A percentile compares a stretch with the other conserved stretches of the same genome.
phyloP scores from a whole-genome alignment of 2,113 vertebrate genomes.

The Gnathonemus echidnorhynchus region DNA sequence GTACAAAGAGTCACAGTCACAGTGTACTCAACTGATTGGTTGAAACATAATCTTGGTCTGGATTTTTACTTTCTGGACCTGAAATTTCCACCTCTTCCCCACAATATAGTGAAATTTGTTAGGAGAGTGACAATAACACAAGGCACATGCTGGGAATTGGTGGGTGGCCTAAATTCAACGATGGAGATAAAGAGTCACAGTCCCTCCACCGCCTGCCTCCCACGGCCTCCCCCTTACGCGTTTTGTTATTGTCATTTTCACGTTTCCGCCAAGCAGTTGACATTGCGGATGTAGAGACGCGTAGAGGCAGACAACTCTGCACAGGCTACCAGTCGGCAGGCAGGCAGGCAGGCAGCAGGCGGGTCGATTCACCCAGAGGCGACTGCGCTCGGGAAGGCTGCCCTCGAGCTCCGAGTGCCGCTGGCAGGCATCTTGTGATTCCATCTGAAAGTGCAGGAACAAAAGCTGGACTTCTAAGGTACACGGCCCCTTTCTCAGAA shows the following conservation, averaged over 20 bases:
- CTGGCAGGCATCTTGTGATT: neutral
- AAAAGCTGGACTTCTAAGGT: neutral
- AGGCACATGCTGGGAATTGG: neutral
- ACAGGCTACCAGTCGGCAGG: neutral
- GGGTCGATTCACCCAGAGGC: neutral
- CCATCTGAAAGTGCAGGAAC: neutral
- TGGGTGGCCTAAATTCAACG: neutral
- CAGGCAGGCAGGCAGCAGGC: slow-evolving; percentile 18
- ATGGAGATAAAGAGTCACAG: neutral
- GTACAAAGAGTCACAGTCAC: too few relatives aligned
- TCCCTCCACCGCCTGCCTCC: neutral
- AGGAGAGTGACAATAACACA: neutral
- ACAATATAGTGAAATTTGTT: neutral
- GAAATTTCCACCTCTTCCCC: too few relatives aligned
- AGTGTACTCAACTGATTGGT: too few relatives aligned
- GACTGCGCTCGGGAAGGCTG: too few relatives aligned
- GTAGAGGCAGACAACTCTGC: slow-evolving; percentile 24
- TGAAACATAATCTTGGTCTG: too few relatives aligned
- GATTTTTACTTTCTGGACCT: too few relatives aligned
- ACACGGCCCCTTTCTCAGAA: neutral
- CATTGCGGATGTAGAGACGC: slow-evolving; percentile 9
- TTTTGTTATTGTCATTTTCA: neutral
- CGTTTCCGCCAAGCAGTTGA: slow-evolving; percentile 4
- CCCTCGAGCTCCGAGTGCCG: neutral
- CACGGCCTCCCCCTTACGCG: neutral